Evolutionary conservation across 1,140 invertebrate genomes (phyloP).

Genomic region (Rhyacophila brunnea): DNA sequence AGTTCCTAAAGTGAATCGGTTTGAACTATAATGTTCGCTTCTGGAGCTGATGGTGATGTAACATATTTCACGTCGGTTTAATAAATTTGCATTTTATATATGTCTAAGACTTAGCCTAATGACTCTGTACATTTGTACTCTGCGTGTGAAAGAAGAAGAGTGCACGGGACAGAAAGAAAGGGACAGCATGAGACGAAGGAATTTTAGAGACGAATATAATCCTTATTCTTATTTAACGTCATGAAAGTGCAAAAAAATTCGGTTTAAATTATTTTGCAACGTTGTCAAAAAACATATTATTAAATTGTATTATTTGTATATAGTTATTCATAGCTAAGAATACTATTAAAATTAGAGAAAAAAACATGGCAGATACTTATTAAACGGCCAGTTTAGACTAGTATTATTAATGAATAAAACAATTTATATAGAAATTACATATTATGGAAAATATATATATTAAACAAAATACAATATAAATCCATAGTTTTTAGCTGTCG

Average conservation of each 20-base stretch:
- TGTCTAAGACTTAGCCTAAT: constrained; percentile 24
- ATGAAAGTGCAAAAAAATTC: constrained; percentile 52
- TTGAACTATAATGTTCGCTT: constrained; percentile 26
- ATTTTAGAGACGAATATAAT: constrained; percentile 31
- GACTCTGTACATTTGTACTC: constrained; percentile 25
- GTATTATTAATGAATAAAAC: constrained; percentile 56
- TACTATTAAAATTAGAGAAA: constrained; percentile 57
- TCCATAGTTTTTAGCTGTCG: constrained; percentile 36
- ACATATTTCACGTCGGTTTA: constrained; percentile 33
- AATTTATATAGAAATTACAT: constrained; percentile 55
- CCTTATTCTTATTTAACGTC: constrained; percentile 33
- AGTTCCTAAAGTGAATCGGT: constrained; percentile 34
- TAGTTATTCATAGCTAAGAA: constrained; percentile 54
- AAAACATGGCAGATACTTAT: constrained; percentile 59
- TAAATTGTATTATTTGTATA: constrained; percentile 58
- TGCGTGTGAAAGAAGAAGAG: constrained; percentile 2
- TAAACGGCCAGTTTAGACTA: constrained; percentile 58
- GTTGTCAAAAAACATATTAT: constrained; percentile 55
- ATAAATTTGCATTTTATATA: constrained; percentile 32
- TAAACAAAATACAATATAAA: constrained; percentile 36
- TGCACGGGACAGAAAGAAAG: background rate
- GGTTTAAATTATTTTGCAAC: constrained; percentile 56
- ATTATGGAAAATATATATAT: constrained; percentile 45
- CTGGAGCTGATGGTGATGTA: constrained; percentile 25
- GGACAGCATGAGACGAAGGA: background rate